Base-by-base conservation (phyloP, 2,113 vertebrate genomes). In the Indicator maculatus region DNA sequence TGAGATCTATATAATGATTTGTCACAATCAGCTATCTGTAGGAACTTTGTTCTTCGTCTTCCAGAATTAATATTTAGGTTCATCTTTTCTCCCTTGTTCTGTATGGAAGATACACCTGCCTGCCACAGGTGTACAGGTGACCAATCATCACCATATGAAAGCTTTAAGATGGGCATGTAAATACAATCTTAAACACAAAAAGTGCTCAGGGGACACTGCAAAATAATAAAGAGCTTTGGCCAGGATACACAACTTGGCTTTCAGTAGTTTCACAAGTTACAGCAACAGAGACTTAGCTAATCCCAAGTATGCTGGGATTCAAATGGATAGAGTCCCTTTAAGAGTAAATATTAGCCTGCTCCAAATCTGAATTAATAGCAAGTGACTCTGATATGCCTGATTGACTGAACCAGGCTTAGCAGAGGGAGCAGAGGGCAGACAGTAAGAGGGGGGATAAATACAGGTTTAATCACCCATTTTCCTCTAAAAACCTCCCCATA, bases 351-450 rank as follows among this genome's bases (percentile, higher is more conserved):
- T 24, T 6, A 66, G 45, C 28, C 50, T 45, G 38, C 31, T 88
- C n/a, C 66, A 70, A 56, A 86, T 50, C 44, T 16, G 7, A 39
- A 30, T 41, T 30, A 66, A 72, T 7, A 58, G 79, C 28, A 60
- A 30, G 17, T 20, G 66, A 44, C 23, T 59, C 60, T 8, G 12
- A 23, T 4, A 31, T 20, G 38, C 45, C 12, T 65, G 39, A 55
- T 2, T 53, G 65, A 30, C 24, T 28, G 9, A 14, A 56, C 28
- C 28, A 17, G 16, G 38, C 8, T 61, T 38, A 15, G 83, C 6
- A 0, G 0, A 50, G 28, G 30, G 39, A 83, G 21, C 0, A 1
- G 39, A 84, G 16, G 28, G 47, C 4, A 18, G 53, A 31, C 9
- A 53, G n/a, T 11, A 31, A 38, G 31, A 63, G 55, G 19, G 50